phyloP scores from a whole-genome alignment of 2,797 vertebrate genomes.

The Graptemys geographica region DNA sequence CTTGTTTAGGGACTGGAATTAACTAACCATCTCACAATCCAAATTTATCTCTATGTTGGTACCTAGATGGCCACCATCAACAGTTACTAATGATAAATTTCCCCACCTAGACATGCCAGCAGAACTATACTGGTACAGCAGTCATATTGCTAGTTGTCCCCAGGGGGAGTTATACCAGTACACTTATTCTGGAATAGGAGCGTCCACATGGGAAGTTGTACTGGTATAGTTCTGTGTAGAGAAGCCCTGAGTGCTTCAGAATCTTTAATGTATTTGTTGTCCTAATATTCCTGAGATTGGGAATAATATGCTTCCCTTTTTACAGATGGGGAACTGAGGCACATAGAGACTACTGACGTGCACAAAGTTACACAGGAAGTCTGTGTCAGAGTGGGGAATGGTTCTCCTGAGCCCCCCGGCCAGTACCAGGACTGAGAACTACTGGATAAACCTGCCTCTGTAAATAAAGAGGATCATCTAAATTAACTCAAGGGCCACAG shows the following conservation, averaged over 20 bases:
- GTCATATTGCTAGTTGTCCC: too few species aligned
- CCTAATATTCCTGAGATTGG: not conserved
- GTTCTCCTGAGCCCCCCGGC: not conserved
- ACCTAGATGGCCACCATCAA: too few species aligned
- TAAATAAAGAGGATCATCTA: fast-evolving
- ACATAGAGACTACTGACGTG: not conserved
- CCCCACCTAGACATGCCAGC: too few species aligned
- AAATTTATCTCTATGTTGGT: too few species aligned
- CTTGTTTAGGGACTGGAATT: too few species aligned
- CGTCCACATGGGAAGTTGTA: not conserved
- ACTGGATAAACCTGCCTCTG: not conserved
- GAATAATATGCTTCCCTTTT: not conserved
- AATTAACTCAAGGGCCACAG: fast-evolving
- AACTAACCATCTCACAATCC: too few species aligned
- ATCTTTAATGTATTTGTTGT: not conserved
- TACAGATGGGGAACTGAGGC: not conserved
- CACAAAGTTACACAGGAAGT: not conserved
- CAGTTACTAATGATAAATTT: too few species aligned
- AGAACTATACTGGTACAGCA: not conserved
- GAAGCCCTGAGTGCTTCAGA: not conserved
- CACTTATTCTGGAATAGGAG: too few species aligned
- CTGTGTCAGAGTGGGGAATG: not conserved
- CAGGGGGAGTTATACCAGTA: too few species aligned
- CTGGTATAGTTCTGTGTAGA: not conserved
- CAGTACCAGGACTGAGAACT: not conserved